Percentiles rank a stretch among this genome's conserved stretches.
phyloP scores from a whole-genome alignment of 2,888 invertebrate species.

The Aspidiotus destructor region DNA sequence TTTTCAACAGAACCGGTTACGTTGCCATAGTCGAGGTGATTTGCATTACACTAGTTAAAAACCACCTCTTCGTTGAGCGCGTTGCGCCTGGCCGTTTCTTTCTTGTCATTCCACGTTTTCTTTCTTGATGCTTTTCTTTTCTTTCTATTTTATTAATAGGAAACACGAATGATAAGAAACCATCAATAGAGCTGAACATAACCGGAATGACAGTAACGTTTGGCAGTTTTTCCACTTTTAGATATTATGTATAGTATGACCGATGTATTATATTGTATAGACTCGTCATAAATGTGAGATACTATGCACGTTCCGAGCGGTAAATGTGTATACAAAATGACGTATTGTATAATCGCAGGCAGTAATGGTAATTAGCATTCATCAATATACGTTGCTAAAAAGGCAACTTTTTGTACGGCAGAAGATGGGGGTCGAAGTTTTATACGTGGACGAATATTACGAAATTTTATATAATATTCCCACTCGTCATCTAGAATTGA shows the following conservation, averaged over 20 bases:
- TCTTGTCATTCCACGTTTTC: slow-evolving; percentile 6
- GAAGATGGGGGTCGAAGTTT: too few species aligned
- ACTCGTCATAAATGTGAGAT: too few species aligned
- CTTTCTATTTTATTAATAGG: slow-evolving; percentile 21
- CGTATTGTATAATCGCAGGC: too few species aligned
- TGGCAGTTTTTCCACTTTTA: slow-evolving; percentile 23
- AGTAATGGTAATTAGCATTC: too few species aligned
- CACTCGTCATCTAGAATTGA: too few species aligned
- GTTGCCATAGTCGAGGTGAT: slow-evolving; percentile 23
- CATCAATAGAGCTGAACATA: slow-evolving; percentile 20
- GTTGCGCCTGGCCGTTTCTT: background rate
- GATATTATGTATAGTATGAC: background rate
- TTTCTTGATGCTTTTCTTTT: background rate
- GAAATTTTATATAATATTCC: too few species aligned
- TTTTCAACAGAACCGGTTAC: slow-evolving; percentile 30
- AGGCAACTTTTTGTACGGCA: too few species aligned
- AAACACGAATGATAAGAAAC: slow-evolving; percentile 12
- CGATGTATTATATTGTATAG: background rate
- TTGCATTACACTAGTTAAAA: slow-evolving; percentile 32
- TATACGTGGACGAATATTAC: too few species aligned
- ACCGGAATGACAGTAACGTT: slow-evolving; percentile 28
- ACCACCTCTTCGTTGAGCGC: slow-evolving; percentile 21
- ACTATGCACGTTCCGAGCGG: too few species aligned
- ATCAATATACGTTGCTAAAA: too few species aligned
- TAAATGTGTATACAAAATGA: too few species aligned